Evolutionary conservation across 2,113 vertebrate genomes (phyloP).

Genomic region (Globicephala melas): DNA sequence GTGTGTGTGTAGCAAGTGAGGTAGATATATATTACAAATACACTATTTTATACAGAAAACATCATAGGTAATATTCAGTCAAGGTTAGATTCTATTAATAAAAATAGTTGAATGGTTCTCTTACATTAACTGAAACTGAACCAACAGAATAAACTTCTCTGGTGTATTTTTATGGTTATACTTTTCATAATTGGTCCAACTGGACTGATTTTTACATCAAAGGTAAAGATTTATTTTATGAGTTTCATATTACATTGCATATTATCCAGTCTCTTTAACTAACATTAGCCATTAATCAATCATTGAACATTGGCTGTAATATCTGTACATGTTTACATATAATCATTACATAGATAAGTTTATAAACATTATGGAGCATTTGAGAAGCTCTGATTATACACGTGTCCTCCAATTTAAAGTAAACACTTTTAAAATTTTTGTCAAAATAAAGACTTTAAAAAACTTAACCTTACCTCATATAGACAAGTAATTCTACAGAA

Average conservation of each 20-base stretch:
- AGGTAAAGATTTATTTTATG: neutral
- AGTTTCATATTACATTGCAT: neutral
- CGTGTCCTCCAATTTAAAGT: neutral
- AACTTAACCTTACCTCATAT: neutral
- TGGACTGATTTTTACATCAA: neutral
- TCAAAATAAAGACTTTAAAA: neutral
- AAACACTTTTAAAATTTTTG: neutral
- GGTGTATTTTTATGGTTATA: neutral
- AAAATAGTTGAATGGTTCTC: neutral
- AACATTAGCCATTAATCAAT: neutral
- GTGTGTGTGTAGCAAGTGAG: neutral
- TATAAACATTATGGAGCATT: neutral
- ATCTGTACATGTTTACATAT: neutral
- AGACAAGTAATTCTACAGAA: neutral
- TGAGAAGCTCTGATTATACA: neutral
- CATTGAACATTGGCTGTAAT: neutral
- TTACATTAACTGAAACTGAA: neutral
- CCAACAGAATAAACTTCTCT: neutral
- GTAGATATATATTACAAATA: neutral
- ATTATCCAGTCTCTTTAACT: neutral
- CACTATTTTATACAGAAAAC: neutral
- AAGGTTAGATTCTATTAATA: neutral
- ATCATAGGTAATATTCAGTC: neutral
- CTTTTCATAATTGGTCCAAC: neutral
- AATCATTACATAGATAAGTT: neutral